Conservation (phyloP, 1,140 invertebrate species). For the Bombus consobrinus region DNA sequence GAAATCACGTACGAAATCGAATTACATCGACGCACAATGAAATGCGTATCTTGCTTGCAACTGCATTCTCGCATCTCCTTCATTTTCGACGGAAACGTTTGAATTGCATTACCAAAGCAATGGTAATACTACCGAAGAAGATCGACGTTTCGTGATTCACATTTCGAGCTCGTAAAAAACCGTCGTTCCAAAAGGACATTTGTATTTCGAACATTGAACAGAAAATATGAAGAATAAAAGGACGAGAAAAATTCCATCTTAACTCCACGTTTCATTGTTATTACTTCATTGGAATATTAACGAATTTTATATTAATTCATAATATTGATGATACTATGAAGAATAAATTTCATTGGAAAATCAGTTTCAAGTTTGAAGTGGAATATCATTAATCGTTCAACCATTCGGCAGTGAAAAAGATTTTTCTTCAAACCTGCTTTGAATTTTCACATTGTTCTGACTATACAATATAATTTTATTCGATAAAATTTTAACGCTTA, state of each 20-base stretch:
- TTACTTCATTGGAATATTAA: background rate
- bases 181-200: background rate
- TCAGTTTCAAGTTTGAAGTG: background rate
- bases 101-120: slow-evolving; percentile 15
- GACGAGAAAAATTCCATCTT: background rate
- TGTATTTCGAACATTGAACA: background rate
- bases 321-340: background rate
- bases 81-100: slow-evolving; percentile 27
- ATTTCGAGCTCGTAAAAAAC: slow-evolving; percentile 34
- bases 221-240: slow-evolving; percentile 13
- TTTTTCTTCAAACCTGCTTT: background rate
- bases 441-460: no score
- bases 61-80: slow-evolving; percentile 5
- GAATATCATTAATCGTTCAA: no score
- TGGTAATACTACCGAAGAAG: slow-evolving; percentile 8
- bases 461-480: no score
- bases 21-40: slow-evolving; percentile 40
- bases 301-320: background rate
- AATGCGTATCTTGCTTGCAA: slow-evolving; percentile 11
- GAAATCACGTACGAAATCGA: slow-evolving; percentile 52
- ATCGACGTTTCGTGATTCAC: slow-evolving; percentile 39
- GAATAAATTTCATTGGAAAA: background rate
- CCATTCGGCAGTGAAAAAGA: background rate
- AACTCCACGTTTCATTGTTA: background rate
- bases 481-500: no score